Conservation (phyloP, 2,888 invertebrate species). For the Formica aserva region DNA sequence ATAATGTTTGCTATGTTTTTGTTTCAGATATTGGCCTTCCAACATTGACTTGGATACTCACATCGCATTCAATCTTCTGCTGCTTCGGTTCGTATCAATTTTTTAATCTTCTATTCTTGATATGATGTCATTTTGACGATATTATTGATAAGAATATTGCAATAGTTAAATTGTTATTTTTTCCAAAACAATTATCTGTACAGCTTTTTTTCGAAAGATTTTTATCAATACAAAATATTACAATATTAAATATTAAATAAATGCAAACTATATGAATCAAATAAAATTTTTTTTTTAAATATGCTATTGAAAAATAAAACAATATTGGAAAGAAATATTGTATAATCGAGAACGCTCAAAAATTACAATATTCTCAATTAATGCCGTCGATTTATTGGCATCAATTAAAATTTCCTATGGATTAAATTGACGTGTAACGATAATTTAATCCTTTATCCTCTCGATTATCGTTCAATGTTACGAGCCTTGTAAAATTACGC, state of each 20-base stretch:
- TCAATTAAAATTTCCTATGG: not conserved
- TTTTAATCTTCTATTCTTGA: not conserved
- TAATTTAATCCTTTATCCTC: not conserved
- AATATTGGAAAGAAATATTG: not conserved
- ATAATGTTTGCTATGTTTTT: not conserved
- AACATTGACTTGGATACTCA: not conserved
- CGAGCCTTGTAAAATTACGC: not conserved
- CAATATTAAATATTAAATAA: not conserved
- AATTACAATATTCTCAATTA: not conserved
- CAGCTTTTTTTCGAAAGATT: not conserved
- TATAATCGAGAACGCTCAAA: not conserved
- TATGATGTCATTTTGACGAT: not conserved
- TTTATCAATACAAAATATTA: not conserved
- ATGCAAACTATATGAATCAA: not conserved
- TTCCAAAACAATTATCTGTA: not conserved
- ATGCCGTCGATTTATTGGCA: not conserved
- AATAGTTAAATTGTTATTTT: not conserved
- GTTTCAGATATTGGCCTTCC: slow-evolving; percentile 5
- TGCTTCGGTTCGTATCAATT: slow-evolving; percentile 24
- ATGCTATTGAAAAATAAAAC: not conserved
- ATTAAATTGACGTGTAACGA: not conserved
- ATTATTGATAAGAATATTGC: not conserved
- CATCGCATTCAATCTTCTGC: not conserved
- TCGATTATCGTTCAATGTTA: not conserved
- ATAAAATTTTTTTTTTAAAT: not conserved